These are phyloP conservation scores for Mustela nigripes DNA, from an alignment of 2,113 vertebrate species.

Conservation along the genomic window DNA sequence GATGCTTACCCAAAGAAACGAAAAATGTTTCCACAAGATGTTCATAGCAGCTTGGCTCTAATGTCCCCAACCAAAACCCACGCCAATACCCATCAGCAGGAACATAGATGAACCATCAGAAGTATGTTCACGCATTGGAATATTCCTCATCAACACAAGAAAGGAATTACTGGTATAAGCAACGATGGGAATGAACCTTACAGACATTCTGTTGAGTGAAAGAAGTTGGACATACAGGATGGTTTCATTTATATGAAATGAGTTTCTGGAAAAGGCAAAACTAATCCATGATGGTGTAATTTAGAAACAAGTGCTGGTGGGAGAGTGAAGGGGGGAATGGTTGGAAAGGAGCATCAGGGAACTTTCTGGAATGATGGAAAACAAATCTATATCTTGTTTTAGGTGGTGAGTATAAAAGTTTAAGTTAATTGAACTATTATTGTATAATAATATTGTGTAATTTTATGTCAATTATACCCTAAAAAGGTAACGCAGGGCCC, in stretches of 20 bases:
- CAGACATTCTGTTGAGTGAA: neutral
- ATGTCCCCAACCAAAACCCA: neutral
- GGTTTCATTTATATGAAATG: neutral
- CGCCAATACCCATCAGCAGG: accelerated
- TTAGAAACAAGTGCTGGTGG: neutral
- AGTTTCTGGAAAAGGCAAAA: neutral
- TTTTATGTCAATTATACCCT: neutral
- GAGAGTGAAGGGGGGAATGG: neutral
- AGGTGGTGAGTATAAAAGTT: neutral
- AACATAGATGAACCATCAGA: too few relatives aligned
- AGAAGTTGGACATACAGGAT: neutral
- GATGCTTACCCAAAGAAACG: neutral
- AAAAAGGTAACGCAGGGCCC: neutral
- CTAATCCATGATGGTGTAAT: neutral
- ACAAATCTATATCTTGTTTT: neutral
- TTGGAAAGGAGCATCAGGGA: neutral
- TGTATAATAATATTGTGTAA: neutral
- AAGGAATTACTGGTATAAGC: neutral
- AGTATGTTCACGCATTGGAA: neutral
- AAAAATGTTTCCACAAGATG: neutral
- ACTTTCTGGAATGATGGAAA: neutral
- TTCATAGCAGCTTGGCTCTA: neutral
- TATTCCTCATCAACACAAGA: neutral
- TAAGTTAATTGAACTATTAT: neutral
- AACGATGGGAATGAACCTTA: neutral